These are phyloP conservation scores for Paracanthobrama guichenoti DNA, from an alignment of 2,113 vertebrate species.

Conservation along the genomic window DNA sequence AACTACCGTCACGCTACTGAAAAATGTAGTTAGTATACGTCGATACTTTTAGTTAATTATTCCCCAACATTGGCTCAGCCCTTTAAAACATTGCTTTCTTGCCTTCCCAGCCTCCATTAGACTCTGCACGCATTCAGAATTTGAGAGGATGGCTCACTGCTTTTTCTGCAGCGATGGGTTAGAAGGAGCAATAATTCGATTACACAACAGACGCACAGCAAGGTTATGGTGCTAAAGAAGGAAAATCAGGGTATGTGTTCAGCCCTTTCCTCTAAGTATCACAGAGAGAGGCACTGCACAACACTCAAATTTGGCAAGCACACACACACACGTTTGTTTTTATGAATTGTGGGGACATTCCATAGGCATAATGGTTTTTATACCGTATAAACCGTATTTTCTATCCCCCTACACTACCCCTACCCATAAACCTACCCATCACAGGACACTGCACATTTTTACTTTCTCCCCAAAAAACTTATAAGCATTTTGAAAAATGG, in stretches of 20 bases:
- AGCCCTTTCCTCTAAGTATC: not conserved
- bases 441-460: too few relatives aligned
- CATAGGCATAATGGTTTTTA: too few relatives aligned
- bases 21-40: slow-evolving; percentile 6
- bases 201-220: slow-evolving; percentile 42
- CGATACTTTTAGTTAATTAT: slow-evolving; percentile 7
- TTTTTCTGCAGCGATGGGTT: slow-evolving; percentile 39
- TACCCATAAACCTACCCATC: too few relatives aligned
- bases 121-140: slow-evolving; percentile 6
- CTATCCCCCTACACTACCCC: too few relatives aligned
- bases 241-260: slow-evolving; percentile 15
- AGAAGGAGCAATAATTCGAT: slow-evolving; percentile 47
- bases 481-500: too few relatives aligned
- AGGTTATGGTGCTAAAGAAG: slow-evolving; percentile 33
- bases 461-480: too few relatives aligned
- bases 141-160: slow-evolving; percentile 26
- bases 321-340: not conserved
- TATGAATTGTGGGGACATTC: too few relatives aligned
- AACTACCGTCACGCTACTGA: not conserved
- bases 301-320: not conserved
- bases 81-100: not conserved
- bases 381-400: too few relatives aligned
- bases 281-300: not conserved
- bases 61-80: not conserved
- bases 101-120: not conserved